Percentiles rank a stretch among this genome's conserved stretches.
These are phyloP conservation scores for Brenthis hecate DNA, from an alignment of 2,888 invertebrate species.

Conservation along the genomic window DNA sequence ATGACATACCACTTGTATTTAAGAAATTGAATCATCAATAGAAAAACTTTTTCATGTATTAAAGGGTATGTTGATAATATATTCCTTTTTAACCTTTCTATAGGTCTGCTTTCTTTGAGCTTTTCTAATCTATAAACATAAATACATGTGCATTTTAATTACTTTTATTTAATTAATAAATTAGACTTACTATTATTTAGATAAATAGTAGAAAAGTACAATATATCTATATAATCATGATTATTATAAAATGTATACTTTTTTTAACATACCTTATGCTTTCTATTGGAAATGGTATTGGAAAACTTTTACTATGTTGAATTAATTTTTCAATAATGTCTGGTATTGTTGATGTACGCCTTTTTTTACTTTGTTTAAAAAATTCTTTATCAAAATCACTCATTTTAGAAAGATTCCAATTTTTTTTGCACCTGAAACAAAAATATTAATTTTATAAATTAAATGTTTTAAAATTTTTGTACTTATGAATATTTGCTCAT, in stretches of 20 bases:
- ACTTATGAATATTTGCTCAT: not conserved
- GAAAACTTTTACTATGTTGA: conserved; percentile 50
- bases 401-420: conserved; percentile 72
- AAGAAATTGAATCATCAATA: conserved; percentile 84
- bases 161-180: no score
- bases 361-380: conserved; percentile 59
- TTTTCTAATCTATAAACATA: conserved; percentile 58
- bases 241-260: not conserved
- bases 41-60: conserved; percentile 85
- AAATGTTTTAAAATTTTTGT: not conserved
- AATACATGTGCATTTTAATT: not conserved
- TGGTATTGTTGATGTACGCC: conserved; percentile 45
- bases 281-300: conserved; percentile 54
- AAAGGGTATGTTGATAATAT: conserved; percentile 85
- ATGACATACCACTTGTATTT: conserved; percentile 80
- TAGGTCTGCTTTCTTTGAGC: conserved; percentile 56
- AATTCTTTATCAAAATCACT: conserved; percentile 71
- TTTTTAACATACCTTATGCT: conserved; percentile 49
- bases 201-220: not conserved
- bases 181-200: no score
- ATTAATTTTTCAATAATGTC: conserved; percentile 50
- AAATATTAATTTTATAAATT: not conserved
- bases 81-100: conserved; percentile 66
- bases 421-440: conserved; percentile 67
- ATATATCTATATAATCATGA: not conserved